Base-by-base conservation (phyloP, 2,888 invertebrate species). In the Drosophila imparisetae region DNA sequence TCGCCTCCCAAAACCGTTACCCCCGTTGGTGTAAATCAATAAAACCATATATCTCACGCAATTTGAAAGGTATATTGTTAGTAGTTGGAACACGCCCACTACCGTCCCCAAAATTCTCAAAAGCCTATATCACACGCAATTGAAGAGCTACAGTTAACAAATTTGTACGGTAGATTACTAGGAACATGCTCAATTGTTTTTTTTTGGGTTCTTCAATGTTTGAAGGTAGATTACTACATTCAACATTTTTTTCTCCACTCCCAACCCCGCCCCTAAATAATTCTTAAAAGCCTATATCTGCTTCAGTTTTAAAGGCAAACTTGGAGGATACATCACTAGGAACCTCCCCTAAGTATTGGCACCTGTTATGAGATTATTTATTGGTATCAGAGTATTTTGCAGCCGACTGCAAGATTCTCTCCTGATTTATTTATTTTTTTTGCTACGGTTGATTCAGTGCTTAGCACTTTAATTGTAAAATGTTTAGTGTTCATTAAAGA, bases 401-500 rank as follows among this genome's bases (percentile, higher is more conserved):
- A 24, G 24, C 45, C 45, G 18, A 21, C 21, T 21, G 45, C 21
- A 24, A 15, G 13, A 4, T 8, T 21, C 21, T 15, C 15, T 3
- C 21, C 8, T 21, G 8, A 18, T 36, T 18, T 18, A 13, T 21
- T 13, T 6, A 2, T 40, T 1, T 18, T 21, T 30, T 18, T 34
- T 48, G n/a, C 4, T 45, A 52, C 52, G 36, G 58, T 32, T 57
- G 34, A 27, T 50, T 59, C 45, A 40, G 36, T 50, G 36, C 30
- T 57, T 84, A 81, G 36, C 80, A 84, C 89, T 83, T 73, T 73
- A 75, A 86, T 81, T 73, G 72, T 84, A 57, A 59, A 55, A 83
- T 65, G 69, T 71, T 83, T 78, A 84, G 81, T 75, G 72, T 42
- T 54, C 48, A 76, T 72, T 78, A 53, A 66, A 67, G 54, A 67